Percentiles rank a stretch among this genome's conserved stretches.
phyloP scores from a whole-genome alignment of 2,113 vertebrate species.

The Antennarius striatus region DNA sequence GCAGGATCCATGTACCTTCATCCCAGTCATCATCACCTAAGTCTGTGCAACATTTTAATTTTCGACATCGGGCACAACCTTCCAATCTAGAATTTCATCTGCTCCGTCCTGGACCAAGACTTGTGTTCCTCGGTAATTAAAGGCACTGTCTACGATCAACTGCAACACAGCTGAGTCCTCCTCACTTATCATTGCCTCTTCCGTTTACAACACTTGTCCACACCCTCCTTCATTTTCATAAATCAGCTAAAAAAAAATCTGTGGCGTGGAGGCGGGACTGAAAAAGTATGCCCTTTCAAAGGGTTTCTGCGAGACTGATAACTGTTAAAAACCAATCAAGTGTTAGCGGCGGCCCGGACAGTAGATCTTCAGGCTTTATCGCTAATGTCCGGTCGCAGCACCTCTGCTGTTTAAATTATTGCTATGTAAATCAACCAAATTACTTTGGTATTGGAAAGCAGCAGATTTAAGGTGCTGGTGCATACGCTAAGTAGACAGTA shows the following conservation, averaged over 20 bases:
- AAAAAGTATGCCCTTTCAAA: constrained; percentile 51
- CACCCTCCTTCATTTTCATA: constrained; percentile 55
- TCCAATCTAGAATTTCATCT: constrained; percentile 51
- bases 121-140: constrained; percentile 70
- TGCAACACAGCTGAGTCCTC: constrained; percentile 40
- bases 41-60: constrained; percentile 55
- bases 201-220: constrained; percentile 50
- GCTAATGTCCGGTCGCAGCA: constrained; percentile 63
- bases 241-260: constrained; percentile 33
- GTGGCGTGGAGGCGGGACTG: constrained; percentile 30
- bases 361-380: constrained; percentile 77
- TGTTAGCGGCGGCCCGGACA: constrained; percentile 56
- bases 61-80: constrained; percentile 29
- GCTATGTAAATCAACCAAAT: constrained; percentile 80
- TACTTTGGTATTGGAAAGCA: constrained; percentile 72
- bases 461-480: constrained; percentile 77
- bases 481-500: constrained; percentile 75
- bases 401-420: constrained; percentile 75
- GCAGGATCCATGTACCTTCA: constrained; percentile 14
- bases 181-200: constrained; percentile 44
- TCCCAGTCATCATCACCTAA: constrained; percentile 33
- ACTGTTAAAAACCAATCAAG: constrained; percentile 78
- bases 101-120: constrained; percentile 44
- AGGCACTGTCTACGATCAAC: constrained; percentile 59
- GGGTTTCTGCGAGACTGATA: constrained; percentile 67